Conservation (phyloP, 2,888 invertebrate genomes). For the Melanotus villosus region DNA sequence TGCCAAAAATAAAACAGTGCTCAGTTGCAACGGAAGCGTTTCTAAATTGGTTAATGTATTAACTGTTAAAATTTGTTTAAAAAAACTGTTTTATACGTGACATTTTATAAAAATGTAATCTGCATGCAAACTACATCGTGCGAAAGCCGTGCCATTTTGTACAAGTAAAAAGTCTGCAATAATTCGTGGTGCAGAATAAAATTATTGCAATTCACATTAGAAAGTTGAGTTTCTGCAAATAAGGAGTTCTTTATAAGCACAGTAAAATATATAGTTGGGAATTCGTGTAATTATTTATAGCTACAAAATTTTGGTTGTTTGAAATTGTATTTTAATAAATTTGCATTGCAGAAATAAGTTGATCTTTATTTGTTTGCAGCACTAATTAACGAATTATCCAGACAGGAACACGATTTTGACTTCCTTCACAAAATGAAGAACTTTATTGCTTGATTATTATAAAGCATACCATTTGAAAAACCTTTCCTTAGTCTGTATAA, state of each 20-base stretch:
- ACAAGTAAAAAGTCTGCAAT: not conserved
- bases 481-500: no score
- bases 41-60: not conserved
- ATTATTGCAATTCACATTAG: not conserved
- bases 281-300: not conserved
- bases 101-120: no score
- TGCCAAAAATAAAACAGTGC: constrained; percentile 16
- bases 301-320: no score
- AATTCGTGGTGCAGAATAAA: not conserved
- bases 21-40: constrained; percentile 3
- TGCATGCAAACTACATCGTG: not conserved
- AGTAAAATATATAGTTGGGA: not conserved
- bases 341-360: no score
- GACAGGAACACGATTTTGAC: no score
- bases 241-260: not conserved
- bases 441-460: no score
- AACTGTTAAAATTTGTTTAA: not conserved
- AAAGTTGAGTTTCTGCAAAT: constrained; percentile 2
- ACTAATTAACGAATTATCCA: no score
- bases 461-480: no score
- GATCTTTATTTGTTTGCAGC: no score
- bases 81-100: no score
- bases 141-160: constrained; percentile 1
- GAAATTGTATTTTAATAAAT: no score
- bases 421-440: no score